phyloP scores from a whole-genome alignment of 1,140 invertebrate species.

The Phocides pigmalion region DNA sequence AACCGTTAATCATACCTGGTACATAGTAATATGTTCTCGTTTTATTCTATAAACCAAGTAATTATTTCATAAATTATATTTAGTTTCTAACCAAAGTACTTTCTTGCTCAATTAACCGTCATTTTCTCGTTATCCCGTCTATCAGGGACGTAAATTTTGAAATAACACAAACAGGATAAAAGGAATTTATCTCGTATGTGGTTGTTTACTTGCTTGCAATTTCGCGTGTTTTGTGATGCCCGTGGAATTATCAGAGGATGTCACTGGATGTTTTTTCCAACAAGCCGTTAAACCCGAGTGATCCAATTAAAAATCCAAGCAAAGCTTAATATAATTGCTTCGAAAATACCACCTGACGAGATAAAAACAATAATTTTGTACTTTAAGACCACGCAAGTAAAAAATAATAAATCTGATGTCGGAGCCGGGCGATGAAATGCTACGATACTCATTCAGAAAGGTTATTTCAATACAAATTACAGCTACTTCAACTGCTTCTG shows the following conservation, averaged over 20 bases:
- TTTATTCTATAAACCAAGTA: neutral
- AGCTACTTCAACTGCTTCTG: conserved; percentile 78
- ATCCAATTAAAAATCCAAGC: conserved; percentile 78
- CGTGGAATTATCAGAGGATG: conserved; percentile 53
- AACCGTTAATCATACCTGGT: no score
- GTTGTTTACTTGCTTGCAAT: conserved; percentile 28
- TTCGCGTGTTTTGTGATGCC: conserved; percentile 38
- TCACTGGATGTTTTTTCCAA: conserved; percentile 60
- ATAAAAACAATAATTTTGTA: conserved; percentile 83
- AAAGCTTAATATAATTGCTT: conserved; percentile 81
- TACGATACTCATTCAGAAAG: conserved; percentile 78
- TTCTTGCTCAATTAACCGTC: conserved; percentile 6
- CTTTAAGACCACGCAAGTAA: conserved; percentile 74
- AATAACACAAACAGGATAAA: conserved; percentile 30
- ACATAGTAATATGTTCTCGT: no score
- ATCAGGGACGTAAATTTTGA: conserved; percentile 22
- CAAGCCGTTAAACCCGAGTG: conserved; percentile 71
- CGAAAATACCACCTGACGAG: conserved; percentile 76
- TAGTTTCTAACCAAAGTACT: neutral
- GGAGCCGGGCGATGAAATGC: conserved; percentile 73
- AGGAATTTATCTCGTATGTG: conserved; percentile 23
- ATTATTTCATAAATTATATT: neutral
- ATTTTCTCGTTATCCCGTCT: conserved; percentile 18
- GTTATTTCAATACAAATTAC: conserved; percentile 83
- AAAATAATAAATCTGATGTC: conserved; percentile 81